These are phyloP conservation scores for Podarcis lilfordi DNA, from an alignment of 2,797 vertebrate genomes.

Conservation along the genomic window DNA sequence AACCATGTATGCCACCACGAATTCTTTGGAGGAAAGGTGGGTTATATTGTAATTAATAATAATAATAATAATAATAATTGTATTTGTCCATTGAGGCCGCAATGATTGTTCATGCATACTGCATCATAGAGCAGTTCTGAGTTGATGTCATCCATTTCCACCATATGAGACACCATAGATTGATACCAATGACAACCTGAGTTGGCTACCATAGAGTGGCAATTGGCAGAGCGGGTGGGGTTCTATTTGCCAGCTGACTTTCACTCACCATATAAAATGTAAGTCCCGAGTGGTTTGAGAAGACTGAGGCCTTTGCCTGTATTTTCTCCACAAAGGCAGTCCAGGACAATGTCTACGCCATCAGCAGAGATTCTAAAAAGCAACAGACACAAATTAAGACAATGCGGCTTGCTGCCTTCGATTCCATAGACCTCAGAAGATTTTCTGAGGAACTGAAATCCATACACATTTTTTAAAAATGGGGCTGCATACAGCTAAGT, in stretches of 20 bases:
- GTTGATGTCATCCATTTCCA: background rate
- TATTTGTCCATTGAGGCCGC: background rate
- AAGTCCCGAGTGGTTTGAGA: constrained; percentile 95
- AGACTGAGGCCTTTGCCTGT: constrained; percentile 95
- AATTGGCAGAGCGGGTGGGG: background rate
- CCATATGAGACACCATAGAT: background rate
- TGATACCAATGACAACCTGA: background rate
- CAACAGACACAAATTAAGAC: constrained; percentile 5
- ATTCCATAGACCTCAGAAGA: background rate
- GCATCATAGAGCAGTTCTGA: background rate
- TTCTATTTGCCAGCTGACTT: background rate
- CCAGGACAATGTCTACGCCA: constrained; percentile 95
- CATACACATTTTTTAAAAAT: too few species aligned
- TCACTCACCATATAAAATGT: constrained; percentile 94
- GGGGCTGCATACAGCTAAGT: too few species aligned
- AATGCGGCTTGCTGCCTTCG: background rate
- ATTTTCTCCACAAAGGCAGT: constrained; percentile 96
- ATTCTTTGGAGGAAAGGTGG: too few species aligned
- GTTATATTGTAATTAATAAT: too few species aligned
- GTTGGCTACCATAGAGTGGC: background rate
- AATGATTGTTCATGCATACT: background rate
- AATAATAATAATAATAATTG: too few species aligned
- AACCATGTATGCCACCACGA: too few species aligned
- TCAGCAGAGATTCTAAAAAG: constrained; percentile 90
- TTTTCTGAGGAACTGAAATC: background rate